Evolutionary conservation across 2,113 vertebrate genomes (phyloP), one percentile per base, ranked within the genome.

Genomic region (Sinocyclocheilus anophthalmus): DNA sequence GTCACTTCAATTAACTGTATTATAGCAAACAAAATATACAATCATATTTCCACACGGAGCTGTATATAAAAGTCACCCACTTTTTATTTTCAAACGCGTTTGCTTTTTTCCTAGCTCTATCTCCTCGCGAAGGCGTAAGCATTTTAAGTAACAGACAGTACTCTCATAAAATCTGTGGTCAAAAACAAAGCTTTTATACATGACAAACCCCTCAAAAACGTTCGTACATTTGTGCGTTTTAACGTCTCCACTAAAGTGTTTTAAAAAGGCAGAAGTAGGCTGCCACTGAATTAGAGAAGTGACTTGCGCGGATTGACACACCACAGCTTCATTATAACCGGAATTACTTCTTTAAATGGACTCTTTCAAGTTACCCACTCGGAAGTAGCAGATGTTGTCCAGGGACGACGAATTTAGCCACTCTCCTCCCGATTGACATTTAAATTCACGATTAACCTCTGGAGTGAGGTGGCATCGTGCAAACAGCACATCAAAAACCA

Each of bases 321-420:
- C 22, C 75, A 85, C 84, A 89, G 87, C 85, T 89, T 67, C 94
- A 92, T 90, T 83, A 22, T 59, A 88, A 84, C 92, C 91, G 94
- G 95, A 53, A 90, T 94, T 93, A 91, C 85, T 93, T 95, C 93
- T 95, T 96, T 96, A 96, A 96, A 96, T 95, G 94, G 95, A 94
- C 94, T 90, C 89, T 91, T 90, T 88, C n/a, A 86, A 84, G 84
- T 88, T 86, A 39, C 57, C 67, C 42, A 76, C 67, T 73, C 76
- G 77, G 75, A 86, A 87, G 86, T 87, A 70, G 61, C 76, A 75
- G 30, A 26, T 88, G 87, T 79, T 73, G 87, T 48, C 75, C 30
- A 79, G 61, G 67, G 75, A 79, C 63, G 42, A 55, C 6, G 67
- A n/a, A n/a, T 39, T 57, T 42, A 24, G 33, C 55, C 7, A 24